Evolutionary conservation across 2,113 vertebrate species (phyloP).

Genomic region (Psittacula cyanocephala): DNA sequence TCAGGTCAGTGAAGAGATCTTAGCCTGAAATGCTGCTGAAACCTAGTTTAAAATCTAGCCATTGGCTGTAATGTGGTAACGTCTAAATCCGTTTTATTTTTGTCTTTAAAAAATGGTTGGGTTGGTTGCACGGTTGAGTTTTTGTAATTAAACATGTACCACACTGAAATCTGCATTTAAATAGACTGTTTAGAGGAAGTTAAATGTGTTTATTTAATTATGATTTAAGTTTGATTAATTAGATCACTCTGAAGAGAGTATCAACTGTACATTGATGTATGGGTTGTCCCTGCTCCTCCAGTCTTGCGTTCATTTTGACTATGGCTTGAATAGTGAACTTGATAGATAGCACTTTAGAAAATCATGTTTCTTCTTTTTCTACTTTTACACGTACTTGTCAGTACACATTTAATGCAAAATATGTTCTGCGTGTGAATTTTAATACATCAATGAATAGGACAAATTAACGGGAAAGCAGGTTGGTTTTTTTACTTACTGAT

Average conservation of each 20-base stretch:
- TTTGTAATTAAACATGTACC: not conserved
- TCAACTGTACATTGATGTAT: not conserved
- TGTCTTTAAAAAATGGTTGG: not conserved
- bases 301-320: not conserved
- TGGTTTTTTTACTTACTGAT: not conserved
- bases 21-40: conserved; percentile 5
- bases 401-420: not conserved
- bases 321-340: not conserved
- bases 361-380: not conserved
- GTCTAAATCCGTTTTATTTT: not conserved
- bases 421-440: not conserved
- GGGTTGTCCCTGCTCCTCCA: not conserved
- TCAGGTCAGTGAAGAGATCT: not conserved
- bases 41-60: not conserved
- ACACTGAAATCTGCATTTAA: not conserved
- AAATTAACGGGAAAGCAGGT: not conserved
- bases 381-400: not conserved
- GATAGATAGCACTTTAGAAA: conserved; percentile 9
- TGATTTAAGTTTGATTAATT: not conserved
- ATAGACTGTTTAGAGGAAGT: not conserved
- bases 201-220: conserved; percentile 12
- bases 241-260: not conserved
- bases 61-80: not conserved
- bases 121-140: not conserved
- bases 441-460: not conserved